Evolutionary conservation across 2,888 invertebrate species (phyloP), one percentile per base, ranked within the genome.

Genomic region (Bibio marci): DNA sequence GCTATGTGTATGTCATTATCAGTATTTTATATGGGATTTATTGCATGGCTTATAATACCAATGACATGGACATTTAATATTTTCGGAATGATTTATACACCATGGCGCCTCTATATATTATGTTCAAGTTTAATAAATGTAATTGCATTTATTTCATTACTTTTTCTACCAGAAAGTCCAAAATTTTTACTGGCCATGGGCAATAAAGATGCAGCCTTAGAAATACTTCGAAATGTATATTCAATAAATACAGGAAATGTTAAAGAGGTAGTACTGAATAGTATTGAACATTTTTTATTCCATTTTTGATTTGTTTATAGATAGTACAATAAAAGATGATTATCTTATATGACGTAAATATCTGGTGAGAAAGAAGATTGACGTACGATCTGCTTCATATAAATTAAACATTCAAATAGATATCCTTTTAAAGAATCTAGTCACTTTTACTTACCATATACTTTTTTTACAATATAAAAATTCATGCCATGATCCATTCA

Each of bases 81-180:
- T 19, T 37, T 18, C 11, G 19, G 19, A 3, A 7, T 38, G 2
- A 14, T 19, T 13, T 31, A 17, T n/a, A 11, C 5, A n/a, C 25
- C 37, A 12, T 38, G 37, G 37, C 37, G 86, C 4, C 53, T 83
- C 3, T 71, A 83, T 42, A 58, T 86, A 2, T 65, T 79, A 0
- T 57, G 75, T 1, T 71, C 79, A 41, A 70, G 74, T 0, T 27
- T 79, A 4, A 74, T 85, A 0, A 73, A 75, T 48, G 50, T 77
- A 0, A 36, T 77, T 1, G 70, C 73, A 1, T 67, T 76, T 0
- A 30, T 73, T 0, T 64, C 73, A 12, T 58, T 77, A 12, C 52
- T 65, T 8, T 63, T 65, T 31, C 66, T 76, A 12, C 82, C 85
- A 0, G 86, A 87, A 53, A 86, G 81, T 44, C 86, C 86, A 0